Base-by-base conservation (phyloP, 2,113 vertebrate species). In the Butorides virescens region DNA sequence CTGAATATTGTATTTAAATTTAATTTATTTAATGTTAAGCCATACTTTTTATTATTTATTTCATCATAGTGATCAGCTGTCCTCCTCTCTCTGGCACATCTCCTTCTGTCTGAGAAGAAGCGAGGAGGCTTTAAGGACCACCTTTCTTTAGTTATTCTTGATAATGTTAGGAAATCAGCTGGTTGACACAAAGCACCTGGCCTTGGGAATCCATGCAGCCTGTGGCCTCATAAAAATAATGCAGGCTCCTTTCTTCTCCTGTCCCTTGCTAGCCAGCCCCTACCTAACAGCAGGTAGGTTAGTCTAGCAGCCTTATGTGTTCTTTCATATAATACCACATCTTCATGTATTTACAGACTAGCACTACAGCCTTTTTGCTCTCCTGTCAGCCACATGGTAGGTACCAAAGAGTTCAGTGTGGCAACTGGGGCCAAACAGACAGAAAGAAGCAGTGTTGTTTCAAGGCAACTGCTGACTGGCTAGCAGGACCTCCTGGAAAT, bases 371-470 rank as follows among this genome's bases (percentile, higher is more conserved):
- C 19, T 86, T 66, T 47, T 44, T 80, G 13, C 23, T 61, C 22
- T 73, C 25, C 29, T 72, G 5, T 44, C 36, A 67, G 39, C 53
- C 18, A 26, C 2, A 0, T 0, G 1, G n/a, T 18, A 81, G 34
- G 34, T 39, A 55, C 8, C 37, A 73, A 44, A n/a, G 20, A 12
- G 8, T 55, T 76, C 25, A 7, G 7, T 37, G 37, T 42, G 59
- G 13, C 46, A 58, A 77, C 18, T 7, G 22, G 13, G 36, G 17
- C 16, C 23, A 15, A 0, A 0, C 21, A 67, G 32, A 30, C 17
- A 50, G 21, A 34, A 81, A 37, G 26, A 68, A 72, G 58, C 42
- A 70, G 39, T 56, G 18, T 6, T 55, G 2, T 67, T 59, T 46
- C 47, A 84, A 73, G 34, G 26, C 3, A 63, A 37, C 29, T 68